Evolutionary conservation across 2,113 vertebrate species (phyloP).

Genomic region (Ammospiza nelsoni): DNA sequence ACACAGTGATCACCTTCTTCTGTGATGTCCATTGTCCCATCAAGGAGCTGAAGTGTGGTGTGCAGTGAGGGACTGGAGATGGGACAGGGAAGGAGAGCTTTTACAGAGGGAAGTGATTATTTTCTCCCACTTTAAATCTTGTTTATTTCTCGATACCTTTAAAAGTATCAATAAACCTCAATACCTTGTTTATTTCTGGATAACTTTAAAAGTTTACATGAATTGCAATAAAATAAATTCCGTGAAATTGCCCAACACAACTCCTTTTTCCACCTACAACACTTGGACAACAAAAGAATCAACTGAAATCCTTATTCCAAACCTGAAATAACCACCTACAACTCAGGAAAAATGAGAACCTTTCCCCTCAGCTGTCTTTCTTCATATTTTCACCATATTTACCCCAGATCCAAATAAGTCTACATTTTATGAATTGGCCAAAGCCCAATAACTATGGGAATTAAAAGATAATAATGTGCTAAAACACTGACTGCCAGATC

Average conservation of each 20-base stretch:
- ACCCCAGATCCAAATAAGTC: constrained; percentile 3
- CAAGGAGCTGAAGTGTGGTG: neutral
- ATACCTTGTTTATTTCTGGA: neutral
- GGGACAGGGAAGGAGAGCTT: neutral
- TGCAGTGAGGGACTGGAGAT: neutral
- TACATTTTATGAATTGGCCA: constrained; percentile 43
- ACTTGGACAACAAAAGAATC: neutral
- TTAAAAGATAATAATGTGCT: constrained; percentile 59
- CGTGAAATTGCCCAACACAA: neutral
- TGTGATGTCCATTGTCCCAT: neutral
- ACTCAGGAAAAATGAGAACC: neutral
- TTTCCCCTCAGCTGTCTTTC: neutral
- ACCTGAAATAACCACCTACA: neutral
- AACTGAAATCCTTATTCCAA: neutral
- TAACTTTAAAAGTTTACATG: neutral
- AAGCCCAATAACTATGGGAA: constrained; percentile 37
- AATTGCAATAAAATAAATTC: neutral
- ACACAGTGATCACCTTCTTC: neutral
- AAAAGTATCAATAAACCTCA: neutral
- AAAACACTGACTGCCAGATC: constrained; percentile 50
- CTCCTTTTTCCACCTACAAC: rapidly evolving
- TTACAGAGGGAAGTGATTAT: neutral
- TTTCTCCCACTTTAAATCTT: neutral
- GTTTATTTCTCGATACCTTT: neutral
- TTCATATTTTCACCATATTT: neutral